A percentile compares a stretch with the other conserved stretches of the same genome.
These are phyloP conservation scores for Apamea anceps DNA, from an alignment of 2,888 invertebrate genomes.

Conservation along the genomic window DNA sequence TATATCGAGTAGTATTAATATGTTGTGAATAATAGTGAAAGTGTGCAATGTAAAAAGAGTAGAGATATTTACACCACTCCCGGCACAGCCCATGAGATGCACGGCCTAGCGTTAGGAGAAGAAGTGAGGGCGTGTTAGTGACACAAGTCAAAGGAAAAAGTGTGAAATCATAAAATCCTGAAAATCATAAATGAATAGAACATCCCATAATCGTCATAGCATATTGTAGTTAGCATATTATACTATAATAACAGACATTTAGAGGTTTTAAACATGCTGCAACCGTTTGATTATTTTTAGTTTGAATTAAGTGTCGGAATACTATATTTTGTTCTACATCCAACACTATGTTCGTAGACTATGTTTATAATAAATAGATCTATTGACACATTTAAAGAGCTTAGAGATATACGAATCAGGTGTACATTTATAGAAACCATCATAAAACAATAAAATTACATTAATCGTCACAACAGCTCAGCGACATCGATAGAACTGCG, in stretches of 20 bases:
- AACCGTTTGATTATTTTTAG: constrained; percentile 2
- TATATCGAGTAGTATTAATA: constrained; percentile 59
- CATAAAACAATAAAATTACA: constrained; percentile 68
- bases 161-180: constrained; percentile 41
- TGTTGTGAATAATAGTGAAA: constrained; percentile 76
- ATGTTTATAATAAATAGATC: constrained; percentile 8
- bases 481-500: constrained; percentile 85
- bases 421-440: constrained; percentile 39
- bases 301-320: background rate
- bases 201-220: background rate
- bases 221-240: background rate
- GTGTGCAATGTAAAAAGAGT: constrained; percentile 87
- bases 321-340: constrained; percentile 18
- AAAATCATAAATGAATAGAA: constrained; percentile 17
- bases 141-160: constrained; percentile 60
- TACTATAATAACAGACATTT: constrained; percentile 30
- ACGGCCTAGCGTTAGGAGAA: constrained; percentile 93
- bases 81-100: constrained; percentile 97
- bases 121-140: constrained; percentile 87
- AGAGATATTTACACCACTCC: constrained; percentile 96
- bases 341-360: constrained; percentile 14
- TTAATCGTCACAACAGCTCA: constrained; percentile 79
- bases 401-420: constrained; percentile 13
- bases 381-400: constrained; percentile 6
- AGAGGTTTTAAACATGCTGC: constrained; percentile 51